A percentile compares a stretch with the other conserved stretches of the same genome.
These are phyloP conservation scores for Perithous albicinctus DNA, from an alignment of 2,888 invertebrate species.

Conservation along the genomic window DNA sequence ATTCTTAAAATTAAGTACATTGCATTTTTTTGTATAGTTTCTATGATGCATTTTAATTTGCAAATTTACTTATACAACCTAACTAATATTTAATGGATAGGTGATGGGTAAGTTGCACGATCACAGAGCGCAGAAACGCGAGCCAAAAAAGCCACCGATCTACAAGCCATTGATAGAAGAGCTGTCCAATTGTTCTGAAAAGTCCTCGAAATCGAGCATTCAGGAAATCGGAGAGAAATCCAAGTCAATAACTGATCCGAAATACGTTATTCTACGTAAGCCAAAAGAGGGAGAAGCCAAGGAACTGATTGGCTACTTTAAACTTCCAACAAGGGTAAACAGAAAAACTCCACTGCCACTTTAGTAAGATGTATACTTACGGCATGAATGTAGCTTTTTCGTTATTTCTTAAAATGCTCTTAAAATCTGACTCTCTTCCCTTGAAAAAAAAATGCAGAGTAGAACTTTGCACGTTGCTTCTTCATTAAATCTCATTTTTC, in stretches of 20 bases:
- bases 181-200: conserved; percentile 80
- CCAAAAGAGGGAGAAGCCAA: conserved; percentile 86
- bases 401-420: no score
- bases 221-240: background rate
- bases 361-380: no score
- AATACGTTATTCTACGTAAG: conserved; percentile 82
- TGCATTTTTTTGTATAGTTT: no score
- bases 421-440: no score
- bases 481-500: no score
- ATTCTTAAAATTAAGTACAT: no score
- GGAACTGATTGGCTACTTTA: conserved; percentile 88
- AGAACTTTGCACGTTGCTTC: no score
- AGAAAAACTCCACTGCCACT: no score
- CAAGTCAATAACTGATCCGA: conserved; percentile 42
- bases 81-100: conserved; percentile 62
- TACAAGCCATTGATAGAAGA: conserved; percentile 88
- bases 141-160: conserved; percentile 86
- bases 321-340: conserved; percentile 87
- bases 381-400: no score
- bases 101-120: conserved; percentile 90
- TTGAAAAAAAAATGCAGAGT: no score
- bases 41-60: background rate
- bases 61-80: background rate
- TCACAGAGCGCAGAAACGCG: conserved; percentile 91
- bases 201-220: background rate